Percentiles rank a stretch among this genome's conserved stretches.
These are phyloP conservation scores for Himalopsyche japonica DNA, from an alignment of 2,888 invertebrate species.

Conservation along the genomic window DNA sequence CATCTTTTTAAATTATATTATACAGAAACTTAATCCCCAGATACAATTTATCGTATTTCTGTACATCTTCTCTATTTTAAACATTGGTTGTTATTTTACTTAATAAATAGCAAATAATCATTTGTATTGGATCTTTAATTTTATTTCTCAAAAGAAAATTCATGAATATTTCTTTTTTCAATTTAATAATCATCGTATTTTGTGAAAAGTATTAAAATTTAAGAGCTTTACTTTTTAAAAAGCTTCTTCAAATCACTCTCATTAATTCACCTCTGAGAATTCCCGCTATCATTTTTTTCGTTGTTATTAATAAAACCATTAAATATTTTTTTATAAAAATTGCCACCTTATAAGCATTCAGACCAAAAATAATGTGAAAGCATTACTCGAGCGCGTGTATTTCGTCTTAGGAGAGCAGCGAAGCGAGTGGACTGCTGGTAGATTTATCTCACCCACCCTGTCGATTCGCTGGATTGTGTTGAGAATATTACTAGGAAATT, in stretches of 20 bases:
- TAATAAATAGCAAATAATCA: no score
- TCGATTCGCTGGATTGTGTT: conserved; percentile 34
- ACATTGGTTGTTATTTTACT: no score
- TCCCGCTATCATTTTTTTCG: background rate
- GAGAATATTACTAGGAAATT: conserved; percentile 34
- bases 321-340: background rate
- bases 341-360: conserved; percentile 13
- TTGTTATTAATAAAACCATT: background rate
- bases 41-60: no score
- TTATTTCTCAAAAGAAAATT: no score
- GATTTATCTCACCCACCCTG: conserved; percentile 37
- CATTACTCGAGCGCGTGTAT: conserved; percentile 33
- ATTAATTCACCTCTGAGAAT: background rate
- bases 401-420: conserved; percentile 1
- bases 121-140: no score
- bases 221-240: background rate
- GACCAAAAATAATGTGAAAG: conserved; percentile 38
- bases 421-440: conserved; percentile 15
- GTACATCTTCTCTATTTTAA: no score
- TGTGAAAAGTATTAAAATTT: no score
- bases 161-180: no score
- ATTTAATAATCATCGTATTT: no score
- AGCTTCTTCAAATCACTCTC: background rate
- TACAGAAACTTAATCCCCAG: no score
- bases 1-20: no score